Percentiles rank a stretch among this genome's conserved stretches.
phyloP scores from a whole-genome alignment of 2,113 vertebrate species.

The Brachypodius melanocephalos region DNA sequence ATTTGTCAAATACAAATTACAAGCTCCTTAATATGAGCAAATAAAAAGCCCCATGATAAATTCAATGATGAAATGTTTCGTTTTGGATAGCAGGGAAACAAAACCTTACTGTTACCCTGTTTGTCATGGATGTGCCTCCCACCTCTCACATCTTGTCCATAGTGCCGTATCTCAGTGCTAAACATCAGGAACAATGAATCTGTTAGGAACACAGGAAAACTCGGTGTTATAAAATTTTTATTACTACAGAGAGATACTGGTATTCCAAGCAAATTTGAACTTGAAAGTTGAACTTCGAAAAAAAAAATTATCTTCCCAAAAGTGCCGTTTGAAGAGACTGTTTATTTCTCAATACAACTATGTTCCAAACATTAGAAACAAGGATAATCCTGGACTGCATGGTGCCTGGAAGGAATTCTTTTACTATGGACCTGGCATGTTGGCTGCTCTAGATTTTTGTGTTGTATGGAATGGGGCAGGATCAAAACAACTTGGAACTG shows the following conservation, averaged over 20 bases:
- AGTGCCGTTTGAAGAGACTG: background rate
- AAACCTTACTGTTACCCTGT: background rate
- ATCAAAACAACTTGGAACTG: background rate
- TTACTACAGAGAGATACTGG: background rate
- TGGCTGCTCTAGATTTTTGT: background rate
- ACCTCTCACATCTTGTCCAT: rapidly evolving
- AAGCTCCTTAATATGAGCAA: background rate
- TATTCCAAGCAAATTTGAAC: background rate
- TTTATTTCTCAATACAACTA: background rate
- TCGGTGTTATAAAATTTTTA: background rate
- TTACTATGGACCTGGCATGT: background rate
- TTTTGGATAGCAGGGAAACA: background rate
- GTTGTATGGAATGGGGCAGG: background rate
- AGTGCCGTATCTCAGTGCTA: background rate
- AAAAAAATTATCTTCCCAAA: background rate
- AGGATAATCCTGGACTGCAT: background rate
- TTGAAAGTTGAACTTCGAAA: background rate
- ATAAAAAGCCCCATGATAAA: background rate
- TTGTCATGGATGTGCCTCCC: background rate
- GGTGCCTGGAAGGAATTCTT: background rate
- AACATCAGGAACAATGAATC: background rate
- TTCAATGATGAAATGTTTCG: background rate
- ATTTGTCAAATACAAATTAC: background rate
- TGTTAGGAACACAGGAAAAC: background rate
- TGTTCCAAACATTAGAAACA: background rate